Conservation (phyloP, 2,113 vertebrate species). For the Oncorhynchus kisutch region DNA sequence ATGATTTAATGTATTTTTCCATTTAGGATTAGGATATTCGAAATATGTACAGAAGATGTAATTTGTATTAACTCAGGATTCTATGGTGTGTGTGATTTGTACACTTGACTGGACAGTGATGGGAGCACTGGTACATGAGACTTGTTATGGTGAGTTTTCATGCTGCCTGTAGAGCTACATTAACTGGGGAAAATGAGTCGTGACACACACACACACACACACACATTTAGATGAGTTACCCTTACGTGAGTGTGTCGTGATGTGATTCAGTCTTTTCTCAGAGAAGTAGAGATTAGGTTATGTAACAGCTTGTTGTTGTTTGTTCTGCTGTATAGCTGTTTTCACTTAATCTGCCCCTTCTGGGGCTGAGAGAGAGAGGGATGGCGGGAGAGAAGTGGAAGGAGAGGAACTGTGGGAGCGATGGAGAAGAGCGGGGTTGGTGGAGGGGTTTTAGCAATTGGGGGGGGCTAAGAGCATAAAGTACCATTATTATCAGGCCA, state of each 20-base stretch:
- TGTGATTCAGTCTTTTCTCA: neutral
- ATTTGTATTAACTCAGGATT: too few species aligned
- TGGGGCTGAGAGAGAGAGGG: neutral
- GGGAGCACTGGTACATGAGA: too few species aligned
- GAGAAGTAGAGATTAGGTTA: neutral
- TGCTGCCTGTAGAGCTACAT: neutral
- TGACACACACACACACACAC: neutral
- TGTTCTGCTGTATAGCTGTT: neutral
- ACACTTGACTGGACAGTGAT: neutral
- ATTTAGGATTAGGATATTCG: neutral
- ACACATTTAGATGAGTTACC: neutral
- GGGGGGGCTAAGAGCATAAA: neutral
- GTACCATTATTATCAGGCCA: neutral
- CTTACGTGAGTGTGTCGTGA: neutral
- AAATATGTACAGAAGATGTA: too few species aligned
- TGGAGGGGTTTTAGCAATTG: neutral
- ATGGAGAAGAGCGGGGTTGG: neutral
- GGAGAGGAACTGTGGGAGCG: too few species aligned
- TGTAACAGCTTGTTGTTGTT: neutral
- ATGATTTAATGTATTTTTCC: too few species aligned
- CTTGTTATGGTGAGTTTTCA: too few species aligned
- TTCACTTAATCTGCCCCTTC: neutral
- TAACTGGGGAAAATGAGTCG: neutral
- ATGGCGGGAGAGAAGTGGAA: too few species aligned
- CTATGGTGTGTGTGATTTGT: neutral